phyloP scores from a whole-genome alignment of 2,113 vertebrate species.

The Myrmophylax atrothorax region DNA sequence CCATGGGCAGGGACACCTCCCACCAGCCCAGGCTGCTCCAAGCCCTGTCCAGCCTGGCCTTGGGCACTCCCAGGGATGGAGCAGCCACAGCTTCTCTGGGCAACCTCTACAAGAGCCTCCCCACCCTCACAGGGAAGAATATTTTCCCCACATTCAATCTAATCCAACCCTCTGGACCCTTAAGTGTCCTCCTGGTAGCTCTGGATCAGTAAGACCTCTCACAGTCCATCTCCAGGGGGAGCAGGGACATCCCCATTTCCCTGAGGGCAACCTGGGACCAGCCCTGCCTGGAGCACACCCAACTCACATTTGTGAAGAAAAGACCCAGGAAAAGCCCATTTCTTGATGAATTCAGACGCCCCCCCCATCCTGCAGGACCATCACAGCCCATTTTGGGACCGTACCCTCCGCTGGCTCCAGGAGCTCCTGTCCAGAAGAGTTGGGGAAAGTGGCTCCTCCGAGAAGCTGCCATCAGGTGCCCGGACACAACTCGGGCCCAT shows the following conservation, averaged over 20 bases:
- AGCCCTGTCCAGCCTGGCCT: too few relatives aligned
- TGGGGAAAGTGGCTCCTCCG: conserved; percentile 70
- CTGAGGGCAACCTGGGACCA: neutral
- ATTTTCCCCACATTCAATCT: neutral
- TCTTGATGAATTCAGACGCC: neutral
- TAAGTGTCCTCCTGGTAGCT: neutral
- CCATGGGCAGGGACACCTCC: too few relatives aligned
- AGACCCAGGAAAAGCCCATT: neutral
- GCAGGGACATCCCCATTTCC: neutral
- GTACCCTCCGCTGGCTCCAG: conserved; percentile 82
- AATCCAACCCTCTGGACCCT: neutral
- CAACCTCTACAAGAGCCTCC: fast-evolving
- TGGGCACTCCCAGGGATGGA: too few relatives aligned
- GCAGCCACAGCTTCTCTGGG: too few relatives aligned
- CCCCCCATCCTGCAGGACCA: neutral
- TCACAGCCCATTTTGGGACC: fast-evolving
- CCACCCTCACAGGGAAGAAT: neutral
- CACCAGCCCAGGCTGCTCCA: too few relatives aligned
- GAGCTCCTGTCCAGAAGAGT: conserved; percentile 50
- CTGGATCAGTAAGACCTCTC: neutral
- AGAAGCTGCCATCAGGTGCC: neutral
- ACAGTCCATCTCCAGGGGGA: neutral
- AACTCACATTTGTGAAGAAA: neutral
- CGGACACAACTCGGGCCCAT: neutral
- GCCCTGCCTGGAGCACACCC: neutral